Evolutionary conservation across 2,888 invertebrate genomes (phyloP), one percentile per base, ranked within the genome.

Genomic region (Neocrepidodera transversa): DNA sequence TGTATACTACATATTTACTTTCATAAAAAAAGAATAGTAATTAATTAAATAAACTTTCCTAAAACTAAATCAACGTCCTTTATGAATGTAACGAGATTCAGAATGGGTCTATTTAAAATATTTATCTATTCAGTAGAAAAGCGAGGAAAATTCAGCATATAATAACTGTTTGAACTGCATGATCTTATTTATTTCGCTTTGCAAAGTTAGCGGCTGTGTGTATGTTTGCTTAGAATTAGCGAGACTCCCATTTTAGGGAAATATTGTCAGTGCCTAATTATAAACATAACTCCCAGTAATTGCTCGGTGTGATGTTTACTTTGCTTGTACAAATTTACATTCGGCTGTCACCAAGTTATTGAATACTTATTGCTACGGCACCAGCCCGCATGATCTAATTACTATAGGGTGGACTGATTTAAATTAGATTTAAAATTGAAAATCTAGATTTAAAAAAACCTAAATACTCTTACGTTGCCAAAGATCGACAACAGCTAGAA

Each of bases 241-340:
- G 75, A 75, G n/a, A 75, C 74, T 76, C 71, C 50, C 74, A 75
- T 74, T 71, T 74, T 73, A 73, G 75, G 75, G 77, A 77, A 78
- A 78, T 78, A 78, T 78, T 77, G 77, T 76, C 76, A 72, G 75
- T 76, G 75, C 73, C 76, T 78, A 77, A 78, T 77, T 77, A 77
- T 78, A 77, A 77, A 77, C 78, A 77, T 77, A 75, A 78, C 76
- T 75, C 74, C 71, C 70, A 70, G 76, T 76, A 78, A 78, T 78
- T 78, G 72, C 75, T 72, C 73, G 73, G 75, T 73, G 76, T 74
- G 71, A 75, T 77, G 77, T 77, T 78, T 76, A 74, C 74, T 73
- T 74, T 74, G 60, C 59, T 74, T 74, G 70, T 71, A 73, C 73
- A 76, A 78, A 78, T 77, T 77, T 78, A 76, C 75, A 77, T 76